Evolutionary conservation across 2,113 vertebrate genomes (phyloP), one percentile per base, ranked within the genome.

Genomic region (Buteo buteo): DNA sequence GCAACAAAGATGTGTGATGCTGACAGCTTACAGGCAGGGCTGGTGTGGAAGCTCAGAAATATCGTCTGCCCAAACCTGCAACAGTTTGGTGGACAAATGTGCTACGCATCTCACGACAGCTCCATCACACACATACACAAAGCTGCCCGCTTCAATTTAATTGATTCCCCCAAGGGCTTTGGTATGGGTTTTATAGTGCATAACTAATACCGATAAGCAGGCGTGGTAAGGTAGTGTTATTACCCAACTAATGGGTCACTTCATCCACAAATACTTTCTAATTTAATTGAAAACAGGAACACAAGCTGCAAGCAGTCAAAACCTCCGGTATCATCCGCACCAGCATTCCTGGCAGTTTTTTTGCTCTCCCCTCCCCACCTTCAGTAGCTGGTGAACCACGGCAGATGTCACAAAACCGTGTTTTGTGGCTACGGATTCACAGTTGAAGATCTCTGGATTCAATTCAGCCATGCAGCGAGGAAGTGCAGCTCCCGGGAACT

Each of bases 201-300:
- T 95, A 97, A 98, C 98, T 97, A 97, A 98, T 94, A 94, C 94
- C 86, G 97, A 98, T 97, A 95, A 98, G 97, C 93, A 97, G 94
- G 90, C 91, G 16, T 52, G 96, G 98, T 96, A 97, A 97, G 97
- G 92, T 42, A 76, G 88, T 16, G 55, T 96, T 96, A 98, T 96
- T 96, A 91, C 76, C 88, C 77, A 89, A 76, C 97, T 95, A 94
- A 97, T 82, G 93, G 97, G 91, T 96, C 96, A 91, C 93, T 94
- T 96, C 94, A 95, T 92, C 94, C 91, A 93, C 80, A 96, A 72
- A 78, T 59, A 87, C 86, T 96, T 97, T 94, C 82, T 95, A 83
- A 95, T 82, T 97, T 95, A 97, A 97, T 92, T 86, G 95, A 94
- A 96, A 97, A 96, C 71, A 94, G 86, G 80, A 91, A 84, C 84